These are phyloP conservation scores for Xenopus laevis DNA, from an alignment of 2,113 vertebrate genomes.

Conservation along the genomic window DNA sequence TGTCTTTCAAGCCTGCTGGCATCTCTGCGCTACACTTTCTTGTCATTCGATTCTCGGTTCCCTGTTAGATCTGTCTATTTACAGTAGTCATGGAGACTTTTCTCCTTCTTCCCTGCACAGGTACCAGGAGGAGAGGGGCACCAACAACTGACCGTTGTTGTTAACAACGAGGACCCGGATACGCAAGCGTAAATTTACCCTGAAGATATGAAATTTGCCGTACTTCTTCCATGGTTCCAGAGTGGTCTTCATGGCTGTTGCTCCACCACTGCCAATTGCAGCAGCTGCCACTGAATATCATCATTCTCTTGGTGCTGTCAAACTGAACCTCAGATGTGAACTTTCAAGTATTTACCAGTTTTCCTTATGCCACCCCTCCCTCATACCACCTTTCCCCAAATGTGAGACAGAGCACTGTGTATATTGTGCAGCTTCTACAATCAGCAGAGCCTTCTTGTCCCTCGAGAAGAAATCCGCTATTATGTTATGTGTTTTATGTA, in stretches of 20 bases:
- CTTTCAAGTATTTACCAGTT: too few relatives aligned
- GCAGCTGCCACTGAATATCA: neutral
- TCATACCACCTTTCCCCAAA: too few relatives aligned
- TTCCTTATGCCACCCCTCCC: too few relatives aligned
- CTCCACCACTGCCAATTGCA: neutral
- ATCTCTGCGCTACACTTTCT: too few relatives aligned
- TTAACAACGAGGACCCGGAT: slow-evolving; percentile 9
- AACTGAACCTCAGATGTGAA: neutral
- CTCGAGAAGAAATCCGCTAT: too few relatives aligned
- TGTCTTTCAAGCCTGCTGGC: too few relatives aligned
- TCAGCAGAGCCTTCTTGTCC: neutral
- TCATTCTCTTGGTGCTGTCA: neutral
- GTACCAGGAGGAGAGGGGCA: slow-evolving; percentile 27
- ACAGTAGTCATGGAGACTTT: neutral
- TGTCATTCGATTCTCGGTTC: neutral
- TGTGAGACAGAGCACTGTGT: neutral
- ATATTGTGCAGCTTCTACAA: neutral
- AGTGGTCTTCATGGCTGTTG: neutral
- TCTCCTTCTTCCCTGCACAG: neutral
- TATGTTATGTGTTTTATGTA: too few relatives aligned
- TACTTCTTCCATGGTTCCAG: neutral
- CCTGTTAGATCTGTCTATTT: too few relatives aligned
- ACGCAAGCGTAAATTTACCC: neutral
- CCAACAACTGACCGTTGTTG: neutral
- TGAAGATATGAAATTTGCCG: neutral